Base-by-base conservation (phyloP, 2,113 vertebrate species). In the Rhegmatorhina hoffmannsi region DNA sequence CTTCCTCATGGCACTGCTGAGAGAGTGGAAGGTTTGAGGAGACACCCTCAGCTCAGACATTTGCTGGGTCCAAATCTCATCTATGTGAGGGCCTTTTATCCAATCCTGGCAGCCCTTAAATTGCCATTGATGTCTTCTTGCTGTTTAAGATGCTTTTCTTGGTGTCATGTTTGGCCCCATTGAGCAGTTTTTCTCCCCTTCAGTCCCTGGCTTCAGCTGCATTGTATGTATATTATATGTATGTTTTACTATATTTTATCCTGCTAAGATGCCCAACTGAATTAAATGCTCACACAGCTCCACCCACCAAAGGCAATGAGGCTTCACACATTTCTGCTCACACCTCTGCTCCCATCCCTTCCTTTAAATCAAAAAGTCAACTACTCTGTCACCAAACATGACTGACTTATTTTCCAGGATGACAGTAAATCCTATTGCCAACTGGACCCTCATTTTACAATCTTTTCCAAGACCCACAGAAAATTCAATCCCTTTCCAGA, bases 1-100 rank as follows among this genome's bases (percentile, higher is more conserved):
- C 47, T 69, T 82, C 74, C 74, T 53, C 4, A 1, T 26, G 46
- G 84, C 67, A 20, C 40, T 53, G 46, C 78, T 90, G 92, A 90
- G 93, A 74, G 82, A 66, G 83, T 83, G 87, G 89, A 95, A 95
- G 90, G 21, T 59, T 59, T 88, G 82, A 91, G 89, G 84, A 91
- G 91, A 66, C 67, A 50, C 29, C 50, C 28, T 60, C 52, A 44
- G 26, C 64, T 64, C 77, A 55, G 87, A 59, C 67, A 3, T 6
- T 74, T 50, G 0, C 56, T 59, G 52, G 46, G 55, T 11, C 75
- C 85, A 56, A 55, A 33, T 14, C 36, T 62, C 31, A 29, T 26
- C 59, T 53, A 11, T 76, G 8, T 47, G 60, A 89, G 31, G 74
- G 43, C 46, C 66, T 47, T 94, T 95, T 85, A 38, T 89, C 11